These are phyloP conservation scores for Listrodromus nycthemerus DNA, from an alignment of 2,888 invertebrate species.

Conservation along the genomic window DNA sequence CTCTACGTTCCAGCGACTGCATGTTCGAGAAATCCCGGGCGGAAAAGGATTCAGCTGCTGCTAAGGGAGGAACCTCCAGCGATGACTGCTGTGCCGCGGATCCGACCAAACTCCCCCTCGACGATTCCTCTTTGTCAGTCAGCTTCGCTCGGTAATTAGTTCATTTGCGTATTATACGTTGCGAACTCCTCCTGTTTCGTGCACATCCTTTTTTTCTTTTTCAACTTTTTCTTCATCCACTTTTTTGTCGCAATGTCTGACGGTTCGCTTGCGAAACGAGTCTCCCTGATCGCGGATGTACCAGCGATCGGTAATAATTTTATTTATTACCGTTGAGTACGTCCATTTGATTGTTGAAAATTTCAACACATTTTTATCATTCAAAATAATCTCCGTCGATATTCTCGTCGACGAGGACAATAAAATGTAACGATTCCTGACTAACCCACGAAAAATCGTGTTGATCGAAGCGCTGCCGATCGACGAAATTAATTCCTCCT, in stretches of 20 bases:
- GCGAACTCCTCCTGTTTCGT: slow-evolving; percentile 64
- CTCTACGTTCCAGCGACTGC: neutral
- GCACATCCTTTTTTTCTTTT: neutral
- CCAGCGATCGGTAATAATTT: neutral
- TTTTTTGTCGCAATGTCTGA: neutral
- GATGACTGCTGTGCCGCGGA: slow-evolving; percentile 3
- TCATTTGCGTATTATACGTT: slow-evolving; percentile 81
- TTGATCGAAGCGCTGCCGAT: too few species aligned
- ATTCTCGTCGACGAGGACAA: too few species aligned
- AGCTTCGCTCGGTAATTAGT: slow-evolving; percentile 82
- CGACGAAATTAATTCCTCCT: neutral
- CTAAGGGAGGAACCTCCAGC: slow-evolving; percentile 2
- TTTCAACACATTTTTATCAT: too few species aligned
- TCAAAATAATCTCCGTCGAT: too few species aligned
- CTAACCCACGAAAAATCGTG: too few species aligned
- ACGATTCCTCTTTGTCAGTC: slow-evolving; percentile 76
- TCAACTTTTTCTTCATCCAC: slow-evolving; percentile 15
- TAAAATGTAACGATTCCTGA: too few species aligned
- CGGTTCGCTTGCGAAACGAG: slow-evolving; percentile 6
- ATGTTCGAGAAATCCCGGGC: slow-evolving; percentile 6
- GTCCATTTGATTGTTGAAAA: too few species aligned
- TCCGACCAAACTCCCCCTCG: neutral
- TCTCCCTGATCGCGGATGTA: neutral
- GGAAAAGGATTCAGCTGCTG: slow-evolving; percentile 25
- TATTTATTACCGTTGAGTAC: too few species aligned